phyloP scores from a whole-genome alignment of 2,113 vertebrate genomes.

The Protobothrops mucrosquamatus region DNA sequence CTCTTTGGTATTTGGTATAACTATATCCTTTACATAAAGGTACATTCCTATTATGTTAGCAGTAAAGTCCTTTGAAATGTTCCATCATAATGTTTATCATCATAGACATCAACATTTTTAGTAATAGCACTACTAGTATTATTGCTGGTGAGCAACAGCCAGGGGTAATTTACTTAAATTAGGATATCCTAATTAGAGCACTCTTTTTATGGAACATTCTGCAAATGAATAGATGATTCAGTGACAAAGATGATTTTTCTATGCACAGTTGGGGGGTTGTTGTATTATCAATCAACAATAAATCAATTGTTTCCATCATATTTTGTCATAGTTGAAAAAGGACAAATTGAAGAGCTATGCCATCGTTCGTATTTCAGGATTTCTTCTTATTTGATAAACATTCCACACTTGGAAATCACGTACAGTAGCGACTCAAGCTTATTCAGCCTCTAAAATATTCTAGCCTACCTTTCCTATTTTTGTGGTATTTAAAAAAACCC shows the following conservation, averaged over 20 bases:
- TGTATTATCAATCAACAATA: background rate
- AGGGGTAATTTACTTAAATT: background rate
- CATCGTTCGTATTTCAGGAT: background rate
- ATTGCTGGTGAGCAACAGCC: background rate
- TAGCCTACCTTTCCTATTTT: background rate
- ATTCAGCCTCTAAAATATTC: background rate
- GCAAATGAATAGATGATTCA: background rate
- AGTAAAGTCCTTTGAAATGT: background rate
- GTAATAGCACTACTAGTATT: background rate
- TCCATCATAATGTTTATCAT: background rate
- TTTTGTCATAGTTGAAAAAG: background rate
- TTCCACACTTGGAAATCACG: background rate
- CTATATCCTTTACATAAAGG: background rate
- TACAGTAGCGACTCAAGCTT: background rate
- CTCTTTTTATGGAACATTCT: background rate
- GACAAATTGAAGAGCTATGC: background rate
- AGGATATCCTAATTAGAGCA: background rate
- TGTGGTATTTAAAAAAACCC: conserved; percentile 18
- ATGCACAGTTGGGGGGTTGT: background rate
- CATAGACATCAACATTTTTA: background rate
- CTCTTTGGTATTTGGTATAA: background rate
- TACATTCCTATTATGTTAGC: background rate
- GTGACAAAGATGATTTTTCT: background rate
- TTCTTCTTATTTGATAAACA: background rate
- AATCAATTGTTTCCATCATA: background rate